phyloP scores from a whole-genome alignment of 1,140 invertebrate species.

The Neodiprion fabricii region DNA sequence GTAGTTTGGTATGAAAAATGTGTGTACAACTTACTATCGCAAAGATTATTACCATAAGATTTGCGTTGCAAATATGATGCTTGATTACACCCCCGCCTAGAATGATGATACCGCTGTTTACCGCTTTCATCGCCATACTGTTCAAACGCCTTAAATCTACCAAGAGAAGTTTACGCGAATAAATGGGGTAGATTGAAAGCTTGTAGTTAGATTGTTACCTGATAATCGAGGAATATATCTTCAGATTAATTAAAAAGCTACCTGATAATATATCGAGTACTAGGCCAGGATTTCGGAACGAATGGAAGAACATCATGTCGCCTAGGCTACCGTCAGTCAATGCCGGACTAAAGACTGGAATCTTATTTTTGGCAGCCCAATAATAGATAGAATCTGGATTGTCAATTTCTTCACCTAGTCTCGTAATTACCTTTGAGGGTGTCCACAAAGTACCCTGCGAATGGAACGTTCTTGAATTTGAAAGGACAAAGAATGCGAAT shows the following conservation, averaged over 20 bases:
- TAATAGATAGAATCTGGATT: conserved; percentile 95
- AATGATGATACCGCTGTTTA: conserved; percentile 96
- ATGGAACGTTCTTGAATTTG: too few relatives aligned
- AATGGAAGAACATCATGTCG: conserved; percentile 99
- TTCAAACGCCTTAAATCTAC: conserved; percentile 89
- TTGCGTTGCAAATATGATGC: conserved; percentile 98
- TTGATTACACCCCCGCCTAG: conserved; percentile 97
- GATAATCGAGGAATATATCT: conserved; percentile 18
- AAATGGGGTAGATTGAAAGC: not conserved
- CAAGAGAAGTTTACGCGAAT: conserved; percentile 30
- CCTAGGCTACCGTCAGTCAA: conserved; percentile 98
- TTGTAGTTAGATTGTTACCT: not conserved
- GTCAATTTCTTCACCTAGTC: conserved; percentile 90
- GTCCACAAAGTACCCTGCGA: conserved; percentile 81
- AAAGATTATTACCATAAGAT: conserved; percentile 79
- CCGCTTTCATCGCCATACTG: conserved; percentile 92
- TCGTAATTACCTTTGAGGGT: conserved; percentile 86
- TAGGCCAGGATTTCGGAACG: conserved; percentile 90
- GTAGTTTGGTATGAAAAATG: conserved; percentile 10
- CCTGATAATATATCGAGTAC: conserved; percentile 93
- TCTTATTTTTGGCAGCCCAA: conserved; percentile 97
- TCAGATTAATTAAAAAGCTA: conserved; percentile 43
- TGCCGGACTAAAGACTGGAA: conserved; percentile 98
- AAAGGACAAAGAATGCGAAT: conserved; percentile 2
- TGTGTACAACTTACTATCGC: conserved; percentile 6